A percentile compares a stretch with the other conserved stretches of the same genome.
phyloP scores from a whole-genome alignment of 2,888 invertebrate species.

The Aporophyla nigra region DNA sequence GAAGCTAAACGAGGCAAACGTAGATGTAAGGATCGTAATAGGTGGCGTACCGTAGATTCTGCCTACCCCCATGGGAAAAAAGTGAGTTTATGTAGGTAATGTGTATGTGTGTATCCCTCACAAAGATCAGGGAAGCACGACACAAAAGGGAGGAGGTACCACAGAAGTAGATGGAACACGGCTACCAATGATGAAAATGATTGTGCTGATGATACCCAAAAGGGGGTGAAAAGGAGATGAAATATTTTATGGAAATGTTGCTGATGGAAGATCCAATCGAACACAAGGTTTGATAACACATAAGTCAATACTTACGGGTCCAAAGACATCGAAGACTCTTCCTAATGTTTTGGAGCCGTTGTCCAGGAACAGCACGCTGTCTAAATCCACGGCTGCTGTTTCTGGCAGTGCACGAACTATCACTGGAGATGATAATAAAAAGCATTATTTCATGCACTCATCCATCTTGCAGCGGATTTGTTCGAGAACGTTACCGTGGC shows the following conservation, averaged over 20 bases:
- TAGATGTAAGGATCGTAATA: too few species aligned
- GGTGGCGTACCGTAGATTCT: too few species aligned
- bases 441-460: neutral
- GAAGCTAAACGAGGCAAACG: too few species aligned
- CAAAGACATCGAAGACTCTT: slow-evolving; percentile 97
- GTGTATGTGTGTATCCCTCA: too few species aligned
- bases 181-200: neutral
- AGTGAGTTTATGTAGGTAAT: too few species aligned
- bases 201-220: neutral
- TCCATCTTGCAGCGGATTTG: too few species aligned
- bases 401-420: slow-evolving; percentile 94
- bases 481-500: too few species aligned
- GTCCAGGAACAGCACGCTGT: slow-evolving; percentile 96
- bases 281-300: neutral
- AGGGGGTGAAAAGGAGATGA: neutral
- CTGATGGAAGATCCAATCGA: neutral
- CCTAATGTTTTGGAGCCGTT: slow-evolving; percentile 94
- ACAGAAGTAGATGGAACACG: neutral
- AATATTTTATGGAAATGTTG: neutral
- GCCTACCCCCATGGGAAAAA: too few species aligned
- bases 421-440: slow-evolving; percentile 88
- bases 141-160: neutral
- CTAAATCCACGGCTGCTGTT: slow-evolving; percentile 95
- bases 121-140: neutral
- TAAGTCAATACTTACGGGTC: slow-evolving; percentile 90